phyloP scores from a whole-genome alignment of 2,113 vertebrate species.

The Actenoides hombroni region DNA sequence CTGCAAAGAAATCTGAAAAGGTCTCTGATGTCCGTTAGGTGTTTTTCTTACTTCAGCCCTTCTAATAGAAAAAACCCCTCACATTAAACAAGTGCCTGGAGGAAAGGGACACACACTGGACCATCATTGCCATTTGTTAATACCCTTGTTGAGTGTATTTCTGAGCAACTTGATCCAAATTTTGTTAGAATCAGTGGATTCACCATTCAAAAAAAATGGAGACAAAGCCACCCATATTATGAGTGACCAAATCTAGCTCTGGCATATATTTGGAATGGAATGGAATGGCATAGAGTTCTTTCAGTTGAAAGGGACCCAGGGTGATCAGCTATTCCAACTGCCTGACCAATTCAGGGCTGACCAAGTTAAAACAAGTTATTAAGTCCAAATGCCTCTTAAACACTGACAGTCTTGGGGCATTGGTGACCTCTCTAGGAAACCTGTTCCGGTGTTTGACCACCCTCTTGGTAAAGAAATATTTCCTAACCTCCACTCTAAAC shows the following conservation, averaged over 20 bases:
- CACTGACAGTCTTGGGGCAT: not conserved
- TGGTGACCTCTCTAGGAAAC: not conserved
- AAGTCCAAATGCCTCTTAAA: not conserved
- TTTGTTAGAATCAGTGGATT: not conserved
- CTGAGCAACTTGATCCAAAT: not conserved
- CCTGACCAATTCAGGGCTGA: not conserved
- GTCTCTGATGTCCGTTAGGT: not conserved
- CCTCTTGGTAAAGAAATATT: accelerated
- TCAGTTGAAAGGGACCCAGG: not conserved
- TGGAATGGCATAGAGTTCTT: not conserved
- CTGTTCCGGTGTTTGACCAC: not conserved
- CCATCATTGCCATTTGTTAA: not conserved
- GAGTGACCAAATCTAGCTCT: not conserved
- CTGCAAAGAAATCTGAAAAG: not conserved
- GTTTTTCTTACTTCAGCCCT: not conserved
- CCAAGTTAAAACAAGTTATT: not conserved
- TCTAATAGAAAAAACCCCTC: not conserved
- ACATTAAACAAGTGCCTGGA: not conserved
- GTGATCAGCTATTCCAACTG: not conserved
- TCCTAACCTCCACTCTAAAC: not conserved
- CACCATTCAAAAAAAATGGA: not conserved
- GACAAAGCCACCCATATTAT: not conserved
- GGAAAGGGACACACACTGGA: not conserved
- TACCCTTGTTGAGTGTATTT: not conserved
- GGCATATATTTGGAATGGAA: not conserved